Conservation (phyloP, 2,113 vertebrate species). For the Toxotes chatareus region DNA sequence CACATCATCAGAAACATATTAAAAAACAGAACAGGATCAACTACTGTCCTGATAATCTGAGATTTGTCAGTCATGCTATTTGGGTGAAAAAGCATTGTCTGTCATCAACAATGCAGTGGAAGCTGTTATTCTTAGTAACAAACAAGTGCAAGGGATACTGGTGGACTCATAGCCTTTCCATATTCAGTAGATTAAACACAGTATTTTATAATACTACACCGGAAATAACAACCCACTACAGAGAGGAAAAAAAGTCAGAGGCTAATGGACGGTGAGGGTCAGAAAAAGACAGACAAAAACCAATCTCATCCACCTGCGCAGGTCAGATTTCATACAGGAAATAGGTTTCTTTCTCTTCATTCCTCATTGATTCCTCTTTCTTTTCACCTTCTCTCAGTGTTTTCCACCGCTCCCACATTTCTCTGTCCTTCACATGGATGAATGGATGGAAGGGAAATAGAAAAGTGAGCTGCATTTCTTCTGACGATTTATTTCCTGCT, state of each 20-base stretch:
- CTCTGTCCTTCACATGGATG: slow-evolving; percentile 37
- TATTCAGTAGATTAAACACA: slow-evolving; percentile 15
- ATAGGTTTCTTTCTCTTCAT: slow-evolving; percentile 65
- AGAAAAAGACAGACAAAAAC: slow-evolving; percentile 62
- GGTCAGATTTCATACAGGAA: slow-evolving; percentile 71
- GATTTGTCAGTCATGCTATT: background rate
- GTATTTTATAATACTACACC: background rate
- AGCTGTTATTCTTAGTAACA: background rate
- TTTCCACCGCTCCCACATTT: slow-evolving; percentile 62
- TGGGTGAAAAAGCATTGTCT: background rate
- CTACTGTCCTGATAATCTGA: background rate
- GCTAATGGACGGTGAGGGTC: slow-evolving; percentile 45
- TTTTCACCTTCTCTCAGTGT: slow-evolving; percentile 44
- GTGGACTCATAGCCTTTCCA: background rate
- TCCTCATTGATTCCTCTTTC: slow-evolving; percentile 64
- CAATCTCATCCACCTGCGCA: slow-evolving; percentile 67
- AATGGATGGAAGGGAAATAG: slow-evolving; percentile 46
- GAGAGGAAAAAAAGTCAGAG: slow-evolving; percentile 18
- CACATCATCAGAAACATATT: background rate
- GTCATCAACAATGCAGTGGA: background rate
- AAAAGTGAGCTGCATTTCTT: slow-evolving; percentile 8
- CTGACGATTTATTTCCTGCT: slow-evolving; percentile 17
- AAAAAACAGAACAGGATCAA: background rate
- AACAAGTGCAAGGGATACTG: background rate
- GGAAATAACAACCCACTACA: background rate